A percentile compares a stretch with the other conserved stretches of the same genome.
phyloP scores from a whole-genome alignment of 2,113 vertebrate species.

The Vulpes ferrilata region DNA sequence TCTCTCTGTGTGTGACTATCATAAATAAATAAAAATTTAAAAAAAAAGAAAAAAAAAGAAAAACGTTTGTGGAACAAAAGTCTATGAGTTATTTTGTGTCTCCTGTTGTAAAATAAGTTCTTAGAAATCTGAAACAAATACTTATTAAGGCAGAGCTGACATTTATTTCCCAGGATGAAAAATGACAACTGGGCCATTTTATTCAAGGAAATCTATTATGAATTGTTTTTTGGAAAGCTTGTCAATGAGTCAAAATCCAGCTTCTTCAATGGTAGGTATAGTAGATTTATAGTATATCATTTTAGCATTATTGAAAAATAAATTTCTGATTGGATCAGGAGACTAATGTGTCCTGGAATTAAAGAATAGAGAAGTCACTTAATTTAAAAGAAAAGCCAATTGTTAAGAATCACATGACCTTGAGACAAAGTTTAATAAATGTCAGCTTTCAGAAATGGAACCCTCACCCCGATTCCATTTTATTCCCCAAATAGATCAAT shows the following conservation, averaged over 20 bases:
- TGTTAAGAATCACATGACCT: neutral
- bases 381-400: neutral
- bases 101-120: constrained; percentile 85
- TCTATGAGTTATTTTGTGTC: constrained; percentile 74
- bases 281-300: neutral
- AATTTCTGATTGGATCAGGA: constrained; percentile 62
- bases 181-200: too few species aligned
- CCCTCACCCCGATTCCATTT: neutral
- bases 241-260: constrained; percentile 27
- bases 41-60: too few species aligned
- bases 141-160: too few species aligned
- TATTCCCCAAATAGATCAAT: neutral
- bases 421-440: constrained; percentile 63
- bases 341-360: neutral
- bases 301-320: constrained; percentile 57
- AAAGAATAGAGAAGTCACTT: neutral
- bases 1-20: too few species aligned
- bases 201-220: too few species aligned
- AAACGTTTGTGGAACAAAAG: constrained; percentile 81
- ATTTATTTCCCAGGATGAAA: neutral
- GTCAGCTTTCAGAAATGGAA: constrained; percentile 22
- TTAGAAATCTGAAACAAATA: constrained; percentile 89
- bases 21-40: too few species aligned
- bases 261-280: constrained; percentile 27
- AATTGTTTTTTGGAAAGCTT: constrained; percentile 23